Percentiles rank a stretch among this genome's conserved stretches.
These are phyloP conservation scores for Megathymus violae DNA, from an alignment of 1,140 invertebrate species.

Conservation along the genomic window DNA sequence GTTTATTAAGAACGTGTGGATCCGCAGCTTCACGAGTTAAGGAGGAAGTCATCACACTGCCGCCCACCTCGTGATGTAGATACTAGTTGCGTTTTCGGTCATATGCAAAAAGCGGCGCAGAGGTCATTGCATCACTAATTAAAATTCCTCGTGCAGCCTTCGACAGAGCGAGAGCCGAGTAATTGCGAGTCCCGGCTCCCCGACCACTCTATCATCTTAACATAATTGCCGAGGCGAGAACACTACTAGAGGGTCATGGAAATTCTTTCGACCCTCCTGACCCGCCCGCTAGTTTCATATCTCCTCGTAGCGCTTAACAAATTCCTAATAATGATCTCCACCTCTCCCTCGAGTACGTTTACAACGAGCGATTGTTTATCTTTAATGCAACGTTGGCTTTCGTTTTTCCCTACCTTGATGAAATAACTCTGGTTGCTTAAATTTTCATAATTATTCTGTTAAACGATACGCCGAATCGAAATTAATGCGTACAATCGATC, in stretches of 20 bases:
- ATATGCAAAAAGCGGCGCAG: constrained; percentile 38
- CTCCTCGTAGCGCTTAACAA: constrained; percentile 24
- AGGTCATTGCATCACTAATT: constrained; percentile 63
- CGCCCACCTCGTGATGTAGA: constrained; percentile 18
- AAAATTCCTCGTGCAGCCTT: constrained; percentile 56
- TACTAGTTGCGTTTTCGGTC: constrained; percentile 6
- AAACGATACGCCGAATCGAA: constrained; percentile 16
- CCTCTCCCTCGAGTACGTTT: constrained; percentile 16
- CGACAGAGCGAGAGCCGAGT: constrained; percentile 35
- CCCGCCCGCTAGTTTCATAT: constrained; percentile 15
- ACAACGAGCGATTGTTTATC: constrained; percentile 25
- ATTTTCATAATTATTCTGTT: constrained; percentile 25
- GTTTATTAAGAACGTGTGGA: constrained; percentile 22
- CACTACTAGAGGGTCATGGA: constrained; percentile 12
- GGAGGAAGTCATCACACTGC: constrained; percentile 17
- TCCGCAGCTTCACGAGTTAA: constrained; percentile 12
- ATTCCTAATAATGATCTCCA: constrained; percentile 17
- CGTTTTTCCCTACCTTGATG: constrained; percentile 8
- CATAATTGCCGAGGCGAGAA: constrained; percentile 15
- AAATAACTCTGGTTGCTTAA: constrained; percentile 12
- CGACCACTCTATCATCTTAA: constrained; percentile 13
- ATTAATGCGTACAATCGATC: constrained; percentile 17
- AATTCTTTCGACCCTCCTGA: constrained; percentile 12
- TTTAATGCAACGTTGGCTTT: constrained; percentile 17
- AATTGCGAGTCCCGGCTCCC: constrained; percentile 29